Evolutionary conservation across 2,888 invertebrate species (phyloP).

Genomic region (Rhyacophila evoluta): DNA sequence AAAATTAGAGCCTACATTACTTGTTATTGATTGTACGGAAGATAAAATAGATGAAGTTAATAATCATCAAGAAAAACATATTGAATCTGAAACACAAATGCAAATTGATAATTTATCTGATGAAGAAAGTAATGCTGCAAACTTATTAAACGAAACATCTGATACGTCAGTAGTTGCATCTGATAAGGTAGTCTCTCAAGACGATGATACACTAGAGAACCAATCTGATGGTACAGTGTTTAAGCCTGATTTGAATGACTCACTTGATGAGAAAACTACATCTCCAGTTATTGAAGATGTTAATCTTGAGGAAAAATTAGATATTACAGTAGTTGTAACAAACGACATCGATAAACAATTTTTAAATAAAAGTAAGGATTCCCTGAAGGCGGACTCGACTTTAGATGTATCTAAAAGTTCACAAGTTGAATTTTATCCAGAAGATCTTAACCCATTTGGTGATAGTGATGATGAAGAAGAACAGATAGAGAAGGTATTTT

Average conservation of each 20-base stretch:
- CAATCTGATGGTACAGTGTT: neutral
- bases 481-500: conserved; percentile 30
- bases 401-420: neutral
- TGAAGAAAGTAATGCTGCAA: conserved; percentile 27
- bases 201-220: neutral
- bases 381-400: neutral
- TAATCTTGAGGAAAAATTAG: neutral
- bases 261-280: neutral
- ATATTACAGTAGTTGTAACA: neutral
- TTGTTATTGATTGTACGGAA: conserved; percentile 35
- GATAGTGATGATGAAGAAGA: conserved; percentile 69
- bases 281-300: neutral
- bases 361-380: conserved; percentile 1
- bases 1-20: neutral
- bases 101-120: neutral
- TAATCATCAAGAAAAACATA: conserved; percentile 30
- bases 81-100: neutral
- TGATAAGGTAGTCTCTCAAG: neutral
- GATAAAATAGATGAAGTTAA: conserved; percentile 55
- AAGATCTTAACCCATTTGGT: conserved; percentile 87
- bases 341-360: neutral
- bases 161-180: neutral
- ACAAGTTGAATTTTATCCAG: conserved; percentile 72
- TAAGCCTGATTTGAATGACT: neutral
- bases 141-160: neutral